Evolutionary conservation across 2,113 vertebrate species (phyloP), one percentile per base, ranked within the genome.

Genomic region (Bettongia penicillata): DNA sequence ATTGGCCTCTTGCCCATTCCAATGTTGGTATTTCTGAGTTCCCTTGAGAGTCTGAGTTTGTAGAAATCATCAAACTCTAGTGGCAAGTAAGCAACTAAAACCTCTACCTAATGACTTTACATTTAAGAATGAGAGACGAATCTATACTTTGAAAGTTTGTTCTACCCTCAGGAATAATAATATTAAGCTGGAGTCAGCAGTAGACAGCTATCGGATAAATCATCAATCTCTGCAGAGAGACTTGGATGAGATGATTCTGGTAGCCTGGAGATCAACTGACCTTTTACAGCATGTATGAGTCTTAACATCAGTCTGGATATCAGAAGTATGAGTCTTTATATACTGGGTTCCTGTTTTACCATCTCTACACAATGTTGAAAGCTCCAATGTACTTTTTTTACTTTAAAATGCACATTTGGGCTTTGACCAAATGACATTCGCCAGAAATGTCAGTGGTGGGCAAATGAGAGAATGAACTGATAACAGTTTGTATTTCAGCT

Each of bases 251-350:
- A 37, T 95, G n/a, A 77, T 94, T 48, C 51, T 94, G 22, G 93
- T 96, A 98, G 91, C 95, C 95, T 96, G 95, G 95, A 98, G 96
- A 96, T 50, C 96, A 98, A 96, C 16, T 96, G 97, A 96, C 95
- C 91, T 98, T 98, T 97, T 97, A 53, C 57, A 90, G 50, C 11
- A n/a, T 19, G n/a, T 23, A 84, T 84, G 68, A 84, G n/a, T 84
- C 68, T 84, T 84, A 43, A 84, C 43, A 43, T 84, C 19, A 84
- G 68, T 84, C n/a, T 52, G 16, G 95, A 53, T 0, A 0, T 52
- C 37, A 51, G 90, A 68, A 25, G 89, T 55, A 49, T 0, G 0
- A 57, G 55, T 47, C 92, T 84, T 97, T 94, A 31, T 61, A 53
- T 23, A 91, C 91, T 48, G 91, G 49, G 90, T 89, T 97, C n/a